Conservation (phyloP, 2,888 invertebrate genomes). For the Eulithis prunata region DNA sequence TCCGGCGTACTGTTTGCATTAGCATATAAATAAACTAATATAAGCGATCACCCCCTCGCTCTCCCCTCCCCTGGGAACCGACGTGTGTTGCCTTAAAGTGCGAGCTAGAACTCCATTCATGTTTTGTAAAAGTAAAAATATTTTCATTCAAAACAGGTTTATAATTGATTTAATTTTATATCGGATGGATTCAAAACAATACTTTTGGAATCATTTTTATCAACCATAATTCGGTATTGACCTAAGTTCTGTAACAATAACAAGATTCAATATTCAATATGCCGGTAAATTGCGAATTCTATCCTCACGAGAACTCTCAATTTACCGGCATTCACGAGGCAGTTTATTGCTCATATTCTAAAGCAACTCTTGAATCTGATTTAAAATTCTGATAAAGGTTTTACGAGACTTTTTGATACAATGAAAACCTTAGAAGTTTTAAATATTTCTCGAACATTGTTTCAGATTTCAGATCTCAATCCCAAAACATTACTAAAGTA, state of each 20-base stretch:
- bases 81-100: slow-evolving; percentile 17
- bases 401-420: no score
- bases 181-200: background rate
- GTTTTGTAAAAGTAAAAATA: slow-evolving; percentile 7
- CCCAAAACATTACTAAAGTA: no score
- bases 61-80: slow-evolving; percentile 43
- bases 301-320: no score
- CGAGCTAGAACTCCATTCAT: slow-evolving; percentile 8
- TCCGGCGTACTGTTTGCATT: slow-evolving; percentile 36
- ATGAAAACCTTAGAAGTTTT: background rate
- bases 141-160: slow-evolving; percentile 20
- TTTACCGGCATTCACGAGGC: no score
- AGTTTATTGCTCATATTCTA: background rate
- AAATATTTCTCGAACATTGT: background rate
- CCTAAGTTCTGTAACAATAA: no score
- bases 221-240: no score
- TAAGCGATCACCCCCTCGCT: slow-evolving; percentile 35
- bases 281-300: no score
- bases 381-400: no score
- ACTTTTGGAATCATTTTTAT: background rate
- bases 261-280: no score
- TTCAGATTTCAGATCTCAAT: no score
- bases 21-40: slow-evolving; percentile 44
- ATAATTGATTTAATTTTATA: background rate
- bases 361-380: no score